Base-by-base conservation (phyloP, 2,888 invertebrate genomes). In the Lepas anatifera region DNA sequence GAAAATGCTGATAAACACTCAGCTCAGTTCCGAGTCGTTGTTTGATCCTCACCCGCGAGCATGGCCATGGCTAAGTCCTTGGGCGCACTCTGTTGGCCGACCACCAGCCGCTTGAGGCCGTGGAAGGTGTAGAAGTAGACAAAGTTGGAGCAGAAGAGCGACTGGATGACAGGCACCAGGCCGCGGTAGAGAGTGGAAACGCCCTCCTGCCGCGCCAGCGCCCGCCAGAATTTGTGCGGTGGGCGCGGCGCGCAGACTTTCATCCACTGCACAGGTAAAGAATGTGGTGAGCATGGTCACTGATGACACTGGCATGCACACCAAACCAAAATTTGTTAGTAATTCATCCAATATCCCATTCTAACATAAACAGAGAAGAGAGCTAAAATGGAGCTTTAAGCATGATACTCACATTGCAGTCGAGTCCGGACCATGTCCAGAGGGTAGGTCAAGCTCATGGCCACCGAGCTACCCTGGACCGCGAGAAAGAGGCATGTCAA, bases 91-190 rank as follows among this genome's bases (percentile, higher is more conserved):
- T 85, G 85, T 70, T 81, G 78, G 18, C 78, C 76, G 70, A 70
- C 72, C 50, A 76, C 74, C 72, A 84, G 74, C 69, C 83, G 83
- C 77, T 92, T 89, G 52, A 95, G 82, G 27, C 89, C 89, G 81
- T 93, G 94, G 80, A 93, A 95, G 76, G 91, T 86, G 81, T 95
- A 95, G 79, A 95, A 95, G 79, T 95, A 95, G n/a, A 95, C 89
- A 81, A 95, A 95, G 80, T 93, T 94, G 67, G 94, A 94, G 73
- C 89, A 86, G 75, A 92, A 93, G 7, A 94, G 81, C 73, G 91
- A 90, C 76, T 90, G 87, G 66, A 95, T 82, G 8, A 92, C 92
- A 16, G 95, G 92, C 43, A 87, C 83, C 69, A 93, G 82, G 6
- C 95, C 95, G 75, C 87, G 82, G 77, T 92, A 95, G 67, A 94